Conservation (phyloP, 2,113 vertebrate genomes). For the Cochlearius cochlearius region DNA sequence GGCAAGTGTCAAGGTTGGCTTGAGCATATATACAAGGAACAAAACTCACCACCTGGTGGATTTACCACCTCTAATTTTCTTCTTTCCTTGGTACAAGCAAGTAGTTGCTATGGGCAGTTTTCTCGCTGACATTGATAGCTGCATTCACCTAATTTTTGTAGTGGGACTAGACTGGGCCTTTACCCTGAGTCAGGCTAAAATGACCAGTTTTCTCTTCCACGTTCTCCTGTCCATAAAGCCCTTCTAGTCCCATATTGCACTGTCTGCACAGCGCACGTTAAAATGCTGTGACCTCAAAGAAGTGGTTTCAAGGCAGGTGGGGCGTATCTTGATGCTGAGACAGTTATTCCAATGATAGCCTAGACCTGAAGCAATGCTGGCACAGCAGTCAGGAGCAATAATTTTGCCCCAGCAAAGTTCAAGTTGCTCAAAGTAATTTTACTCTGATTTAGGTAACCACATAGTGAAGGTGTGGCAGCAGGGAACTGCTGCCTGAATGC, state of each 20-base stretch:
- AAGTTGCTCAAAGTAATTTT: neutral
- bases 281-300: neutral
- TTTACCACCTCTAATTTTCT: neutral
- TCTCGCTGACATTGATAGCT: neutral
- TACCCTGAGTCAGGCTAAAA: neutral
- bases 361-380: neutral
- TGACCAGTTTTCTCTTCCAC: neutral
- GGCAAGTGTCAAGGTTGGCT: neutral
- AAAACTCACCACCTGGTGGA: neutral
- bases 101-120: neutral
- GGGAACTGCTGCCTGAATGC: neutral
- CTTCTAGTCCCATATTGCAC: neutral
- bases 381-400: neutral
- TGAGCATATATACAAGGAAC: neutral
- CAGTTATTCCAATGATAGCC: neutral
- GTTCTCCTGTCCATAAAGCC: neutral
- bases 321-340: neutral
- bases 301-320: neutral
- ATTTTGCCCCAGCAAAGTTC: neutral
- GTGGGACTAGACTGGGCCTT: neutral
- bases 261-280: accelerated
- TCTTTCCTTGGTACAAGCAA: neutral
- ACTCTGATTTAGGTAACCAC: neutral
- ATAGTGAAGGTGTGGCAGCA: neutral
- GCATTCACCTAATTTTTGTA: neutral